phyloP scores from a whole-genome alignment of 2,797 vertebrate genomes.

The Harpagifer antarcticus region DNA sequence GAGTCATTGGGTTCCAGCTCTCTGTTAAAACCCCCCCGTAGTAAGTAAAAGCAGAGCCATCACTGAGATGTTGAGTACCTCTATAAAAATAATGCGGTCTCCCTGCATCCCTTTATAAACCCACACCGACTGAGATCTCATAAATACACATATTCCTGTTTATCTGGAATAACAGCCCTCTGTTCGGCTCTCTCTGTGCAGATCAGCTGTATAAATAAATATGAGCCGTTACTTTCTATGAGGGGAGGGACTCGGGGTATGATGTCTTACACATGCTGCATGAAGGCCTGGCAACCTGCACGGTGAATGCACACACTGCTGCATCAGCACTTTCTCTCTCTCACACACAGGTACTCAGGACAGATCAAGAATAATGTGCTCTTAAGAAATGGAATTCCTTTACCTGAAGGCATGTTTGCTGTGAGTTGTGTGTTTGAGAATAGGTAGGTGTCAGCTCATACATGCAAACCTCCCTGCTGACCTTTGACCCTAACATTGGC shows the following conservation, averaged over 20 bases:
- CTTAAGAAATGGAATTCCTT: constrained; percentile 3
- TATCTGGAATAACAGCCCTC: constrained; percentile 34
- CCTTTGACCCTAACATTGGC: constrained; percentile 52
- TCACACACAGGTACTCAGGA: not conserved
- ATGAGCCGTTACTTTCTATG: constrained; percentile 38
- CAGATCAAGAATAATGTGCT: constrained; percentile 21
- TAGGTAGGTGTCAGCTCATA: constrained; percentile 23
- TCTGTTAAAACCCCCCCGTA: not conserved
- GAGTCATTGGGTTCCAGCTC: constrained; percentile 14
- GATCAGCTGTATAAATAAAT: constrained; percentile 55
- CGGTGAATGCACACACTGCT: constrained; percentile 24
- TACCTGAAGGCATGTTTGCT: not conserved
- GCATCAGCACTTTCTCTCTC: constrained; percentile 21
- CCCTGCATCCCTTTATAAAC: constrained; percentile 17
- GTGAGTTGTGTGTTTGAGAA: constrained; percentile 12
- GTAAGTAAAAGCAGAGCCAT: constrained; percentile 18
- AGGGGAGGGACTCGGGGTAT: constrained; percentile 19
- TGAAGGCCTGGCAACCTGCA: constrained; percentile 20
- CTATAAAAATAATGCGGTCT: constrained; percentile 1
- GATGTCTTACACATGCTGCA: constrained; percentile 19
- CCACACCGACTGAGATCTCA: constrained; percentile 15
- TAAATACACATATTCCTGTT: constrained; percentile 39
- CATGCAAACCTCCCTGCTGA: constrained; percentile 48
- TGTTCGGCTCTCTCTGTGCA: constrained; percentile 21
- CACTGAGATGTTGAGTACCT: not conserved